A percentile compares a stretch with the other conserved stretches of the same genome.
Evolutionary conservation across 2,113 vertebrate genomes (phyloP).

Genomic region (Micromys minutus): DNA sequence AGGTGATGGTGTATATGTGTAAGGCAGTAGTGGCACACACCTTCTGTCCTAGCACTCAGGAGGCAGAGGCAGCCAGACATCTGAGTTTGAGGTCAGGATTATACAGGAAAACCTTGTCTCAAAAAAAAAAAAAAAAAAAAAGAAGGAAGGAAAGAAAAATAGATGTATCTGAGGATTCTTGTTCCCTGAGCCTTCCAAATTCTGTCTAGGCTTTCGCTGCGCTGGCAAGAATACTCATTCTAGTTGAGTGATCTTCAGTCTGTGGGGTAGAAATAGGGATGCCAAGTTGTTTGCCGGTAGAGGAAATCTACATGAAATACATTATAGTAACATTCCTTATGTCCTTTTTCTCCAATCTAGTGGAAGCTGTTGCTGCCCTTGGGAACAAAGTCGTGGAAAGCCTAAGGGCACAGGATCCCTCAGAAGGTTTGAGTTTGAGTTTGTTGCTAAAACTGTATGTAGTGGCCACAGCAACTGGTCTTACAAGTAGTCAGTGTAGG

Average conservation of each 20-base stretch:
- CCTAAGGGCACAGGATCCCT: conserved; percentile 93
- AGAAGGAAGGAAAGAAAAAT: neutral
- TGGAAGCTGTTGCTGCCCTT: conserved; percentile 97
- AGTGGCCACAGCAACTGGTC: neutral
- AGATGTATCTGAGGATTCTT: neutral
- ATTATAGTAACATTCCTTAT: neutral
- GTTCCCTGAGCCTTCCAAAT: neutral
- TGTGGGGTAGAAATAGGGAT: neutral
- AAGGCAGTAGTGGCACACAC: neutral
- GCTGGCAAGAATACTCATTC: neutral
- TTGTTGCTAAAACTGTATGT: neutral
- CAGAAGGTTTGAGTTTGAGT: conserved; percentile 89
- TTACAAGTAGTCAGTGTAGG: neutral
- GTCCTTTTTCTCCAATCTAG: conserved; percentile 78
- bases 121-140: neutral
- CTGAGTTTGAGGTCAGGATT: neutral
- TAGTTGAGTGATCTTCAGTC: neutral
- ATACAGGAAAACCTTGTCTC: neutral
- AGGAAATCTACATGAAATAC: neutral
- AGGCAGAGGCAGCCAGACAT: neutral
- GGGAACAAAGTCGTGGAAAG: conserved; percentile 98
- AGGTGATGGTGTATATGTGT: neutral
- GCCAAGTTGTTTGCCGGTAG: neutral
- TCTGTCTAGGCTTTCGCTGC: neutral
- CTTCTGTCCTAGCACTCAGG: neutral